Evolutionary conservation across 2,888 invertebrate species (phyloP).

Genomic region (Siphlonurus alternatus): DNA sequence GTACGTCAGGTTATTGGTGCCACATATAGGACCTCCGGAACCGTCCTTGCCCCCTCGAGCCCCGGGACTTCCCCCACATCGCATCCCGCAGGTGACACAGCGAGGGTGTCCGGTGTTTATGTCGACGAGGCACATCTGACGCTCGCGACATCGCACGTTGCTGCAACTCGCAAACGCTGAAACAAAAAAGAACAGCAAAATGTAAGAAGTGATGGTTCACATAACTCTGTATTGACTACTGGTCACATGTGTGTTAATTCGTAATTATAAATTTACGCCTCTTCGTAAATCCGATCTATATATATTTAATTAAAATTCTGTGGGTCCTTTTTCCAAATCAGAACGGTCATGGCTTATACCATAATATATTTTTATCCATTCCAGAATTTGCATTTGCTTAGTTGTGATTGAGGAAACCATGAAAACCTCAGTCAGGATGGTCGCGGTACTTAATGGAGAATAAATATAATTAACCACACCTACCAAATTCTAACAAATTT

Average conservation of each 20-base stretch:
- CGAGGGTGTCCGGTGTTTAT: slow-evolving; percentile 43
- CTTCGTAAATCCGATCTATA: neutral
- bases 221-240: neutral
- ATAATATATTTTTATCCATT: too few species aligned
- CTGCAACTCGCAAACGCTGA: slow-evolving; percentile 47
- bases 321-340: too few species aligned
- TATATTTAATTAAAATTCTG: too few species aligned
- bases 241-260: neutral
- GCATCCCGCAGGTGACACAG: slow-evolving; percentile 50
- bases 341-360: too few species aligned
- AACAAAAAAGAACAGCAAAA: slow-evolving; percentile 19
- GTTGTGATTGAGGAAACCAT: too few species aligned
- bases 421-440: too few species aligned
- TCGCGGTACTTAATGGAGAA: too few species aligned
- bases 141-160: slow-evolving; percentile 45
- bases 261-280: neutral
- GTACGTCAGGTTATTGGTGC: slow-evolving; percentile 56
- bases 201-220: too few species aligned
- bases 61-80: slow-evolving; percentile 27
- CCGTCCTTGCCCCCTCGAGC: slow-evolving; percentile 21
- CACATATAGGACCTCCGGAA: slow-evolving; percentile 38
- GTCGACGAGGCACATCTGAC: slow-evolving; percentile 50
- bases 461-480: too few species aligned
- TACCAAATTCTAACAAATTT: too few species aligned
- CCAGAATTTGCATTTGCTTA: too few species aligned